Percentiles rank a stretch among this genome's conserved stretches.
Evolutionary conservation across 2,888 invertebrate genomes (phyloP).

Genomic region (Acholoe squamosa): DNA sequence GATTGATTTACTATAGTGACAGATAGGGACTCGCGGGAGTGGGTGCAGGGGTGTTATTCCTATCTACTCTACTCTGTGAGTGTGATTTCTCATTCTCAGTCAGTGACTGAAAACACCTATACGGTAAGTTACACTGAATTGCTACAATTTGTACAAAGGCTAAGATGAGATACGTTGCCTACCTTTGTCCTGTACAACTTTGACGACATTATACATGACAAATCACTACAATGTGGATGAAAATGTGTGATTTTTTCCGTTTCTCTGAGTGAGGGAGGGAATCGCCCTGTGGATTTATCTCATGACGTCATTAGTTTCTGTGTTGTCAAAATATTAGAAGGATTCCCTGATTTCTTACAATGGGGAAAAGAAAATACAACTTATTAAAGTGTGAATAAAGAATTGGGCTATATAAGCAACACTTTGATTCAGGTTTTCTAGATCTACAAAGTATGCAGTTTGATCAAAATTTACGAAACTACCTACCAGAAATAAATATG

Average conservation of each 20-base stretch:
- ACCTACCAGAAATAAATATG: background rate
- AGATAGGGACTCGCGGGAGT: too few relatives aligned
- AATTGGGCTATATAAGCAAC: too few relatives aligned
- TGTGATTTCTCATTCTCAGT: too few relatives aligned
- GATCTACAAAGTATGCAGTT: background rate
- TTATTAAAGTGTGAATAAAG: too few relatives aligned
- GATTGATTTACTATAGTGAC: too few relatives aligned
- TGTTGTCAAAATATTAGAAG: slow-evolving; percentile 38
- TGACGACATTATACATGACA: slow-evolving; percentile 39
- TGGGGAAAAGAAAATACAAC: too few relatives aligned
- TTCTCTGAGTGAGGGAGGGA: background rate
- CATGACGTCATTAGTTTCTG: slow-evolving; percentile 60
- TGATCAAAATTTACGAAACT: background rate
- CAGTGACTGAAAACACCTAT: too few relatives aligned
- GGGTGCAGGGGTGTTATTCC: too few relatives aligned
- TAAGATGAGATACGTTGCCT: too few relatives aligned
- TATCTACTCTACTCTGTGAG: too few relatives aligned
- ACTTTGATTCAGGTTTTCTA: background rate
- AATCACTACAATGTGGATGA: background rate
- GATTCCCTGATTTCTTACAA: background rate
- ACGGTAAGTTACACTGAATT: too few relatives aligned
- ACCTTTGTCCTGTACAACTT: slow-evolving; percentile 60
- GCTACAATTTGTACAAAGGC: too few relatives aligned
- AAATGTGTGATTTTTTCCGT: background rate
- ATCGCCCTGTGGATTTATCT: slow-evolving; percentile 20